Percentiles rank a stretch among this genome's conserved stretches.
These are phyloP conservation scores for Danio rerio DNA, from an alignment of 2,113 vertebrate genomes.

Conservation along the genomic window DNA sequence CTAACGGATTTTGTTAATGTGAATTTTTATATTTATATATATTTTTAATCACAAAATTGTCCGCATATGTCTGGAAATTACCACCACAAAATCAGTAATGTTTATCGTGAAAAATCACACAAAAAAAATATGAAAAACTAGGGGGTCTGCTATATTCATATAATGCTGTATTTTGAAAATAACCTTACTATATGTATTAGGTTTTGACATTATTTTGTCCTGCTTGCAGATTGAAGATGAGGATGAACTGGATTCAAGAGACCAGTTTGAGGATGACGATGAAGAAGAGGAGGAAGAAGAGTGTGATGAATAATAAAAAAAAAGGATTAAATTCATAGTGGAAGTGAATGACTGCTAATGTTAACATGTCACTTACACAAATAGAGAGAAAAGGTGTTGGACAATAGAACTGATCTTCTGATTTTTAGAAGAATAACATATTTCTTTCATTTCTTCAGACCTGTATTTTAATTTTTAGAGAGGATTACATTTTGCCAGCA, in stretches of 20 bases:
- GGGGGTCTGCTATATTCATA: too few relatives aligned
- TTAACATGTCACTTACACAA: neutral
- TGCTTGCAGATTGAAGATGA: constrained; percentile 78
- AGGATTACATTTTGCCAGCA: neutral
- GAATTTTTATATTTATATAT: too few relatives aligned
- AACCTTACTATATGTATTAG: too few relatives aligned
- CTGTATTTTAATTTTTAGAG: constrained; percentile 17
- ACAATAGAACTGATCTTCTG: neutral
- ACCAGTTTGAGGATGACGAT: constrained; percentile 74
- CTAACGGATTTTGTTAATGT: too few relatives aligned
- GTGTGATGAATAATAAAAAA: constrained; percentile 53
- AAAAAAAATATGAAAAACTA: neutral
- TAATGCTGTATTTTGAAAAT: too few relatives aligned
- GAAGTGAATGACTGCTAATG: constrained; percentile 22
- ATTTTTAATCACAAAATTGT: too few relatives aligned
- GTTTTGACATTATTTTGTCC: constrained; percentile 48
- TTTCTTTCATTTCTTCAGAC: neutral
- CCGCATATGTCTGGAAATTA: too few relatives aligned
- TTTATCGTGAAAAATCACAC: too few relatives aligned
- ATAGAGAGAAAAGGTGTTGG: constrained; percentile 10
- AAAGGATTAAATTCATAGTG: constrained; percentile 11
- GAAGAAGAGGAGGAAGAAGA: constrained; percentile 70
- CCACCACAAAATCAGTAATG: too few relatives aligned
- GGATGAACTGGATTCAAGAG: constrained; percentile 77
- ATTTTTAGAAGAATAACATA: constrained; percentile 1